phyloP scores from a whole-genome alignment of 2,113 vertebrate genomes.

The Trichechus manatus region DNA sequence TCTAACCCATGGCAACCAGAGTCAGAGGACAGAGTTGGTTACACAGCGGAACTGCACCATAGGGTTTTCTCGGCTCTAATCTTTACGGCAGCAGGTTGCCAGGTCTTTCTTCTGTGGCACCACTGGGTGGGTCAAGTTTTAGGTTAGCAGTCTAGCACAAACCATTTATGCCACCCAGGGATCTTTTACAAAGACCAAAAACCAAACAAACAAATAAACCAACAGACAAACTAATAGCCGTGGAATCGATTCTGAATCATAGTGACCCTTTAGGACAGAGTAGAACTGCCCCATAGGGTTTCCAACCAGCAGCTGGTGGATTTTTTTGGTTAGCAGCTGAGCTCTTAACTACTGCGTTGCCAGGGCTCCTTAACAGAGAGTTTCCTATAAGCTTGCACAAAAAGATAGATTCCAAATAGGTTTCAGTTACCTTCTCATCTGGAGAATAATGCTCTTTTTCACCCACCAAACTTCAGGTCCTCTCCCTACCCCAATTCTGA shows the following conservation, averaged over 20 bases:
- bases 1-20: background rate
- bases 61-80: background rate
- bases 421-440: conserved; percentile 10
- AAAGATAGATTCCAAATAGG: background rate
- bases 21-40: background rate
- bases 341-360: too few relatives aligned
- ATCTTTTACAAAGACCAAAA: too few relatives aligned
- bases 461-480: background rate
- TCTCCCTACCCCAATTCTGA: background rate
- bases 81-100: background rate
- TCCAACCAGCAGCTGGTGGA: too few relatives aligned
- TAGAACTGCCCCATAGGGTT: too few relatives aligned
- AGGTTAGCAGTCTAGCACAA: background rate
- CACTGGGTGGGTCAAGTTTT: background rate
- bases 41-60: background rate
- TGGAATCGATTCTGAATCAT: too few relatives aligned
- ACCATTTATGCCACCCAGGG: background rate
- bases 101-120: background rate
- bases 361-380: too few relatives aligned
- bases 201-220: too few relatives aligned
- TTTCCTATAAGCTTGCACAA: background rate
- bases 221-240: too few relatives aligned
- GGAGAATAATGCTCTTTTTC: background rate
- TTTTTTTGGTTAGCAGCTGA: too few relatives aligned
- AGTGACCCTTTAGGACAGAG: too few relatives aligned